phyloP scores from a whole-genome alignment of 2,797 vertebrate genomes.

The Spondyliosoma cantharus region DNA sequence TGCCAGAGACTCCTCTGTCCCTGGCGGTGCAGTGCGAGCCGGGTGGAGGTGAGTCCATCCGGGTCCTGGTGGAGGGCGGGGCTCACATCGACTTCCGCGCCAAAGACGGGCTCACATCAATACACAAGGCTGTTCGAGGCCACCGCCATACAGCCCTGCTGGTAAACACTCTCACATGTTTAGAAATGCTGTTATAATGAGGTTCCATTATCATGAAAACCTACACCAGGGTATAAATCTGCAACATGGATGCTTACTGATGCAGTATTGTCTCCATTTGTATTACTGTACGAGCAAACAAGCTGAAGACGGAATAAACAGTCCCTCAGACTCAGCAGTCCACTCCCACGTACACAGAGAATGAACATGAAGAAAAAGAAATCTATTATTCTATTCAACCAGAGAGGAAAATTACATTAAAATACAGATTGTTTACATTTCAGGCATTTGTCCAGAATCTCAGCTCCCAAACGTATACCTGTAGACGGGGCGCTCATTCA shows the following conservation, averaged over 20 bases:
- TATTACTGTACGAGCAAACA: slow-evolving; percentile 33
- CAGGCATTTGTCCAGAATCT: slow-evolving; percentile 38
- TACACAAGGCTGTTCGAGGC: slow-evolving; percentile 92
- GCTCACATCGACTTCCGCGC: slow-evolving; percentile 94
- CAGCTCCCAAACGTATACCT: slow-evolving; percentile 14
- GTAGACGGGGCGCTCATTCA: slow-evolving; percentile 22
- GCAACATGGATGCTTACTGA: slow-evolving; percentile 28
- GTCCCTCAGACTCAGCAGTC: slow-evolving; percentile 26
- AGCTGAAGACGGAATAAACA: slow-evolving; percentile 37
- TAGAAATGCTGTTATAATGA: background rate
- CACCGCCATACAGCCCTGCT: slow-evolving; percentile 91
- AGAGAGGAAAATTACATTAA: slow-evolving; percentile 4
- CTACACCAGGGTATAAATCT: background rate
- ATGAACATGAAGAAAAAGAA: slow-evolving; percentile 14
- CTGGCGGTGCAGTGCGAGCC: slow-evolving; percentile 92
- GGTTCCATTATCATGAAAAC: slow-evolving; percentile 20
- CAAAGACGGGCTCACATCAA: slow-evolving; percentile 92
- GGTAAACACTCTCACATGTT: slow-evolving; percentile 78
- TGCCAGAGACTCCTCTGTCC: slow-evolving; percentile 91
- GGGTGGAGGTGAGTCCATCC: slow-evolving; percentile 90
- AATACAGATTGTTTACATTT: slow-evolving; percentile 48
- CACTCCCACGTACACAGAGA: slow-evolving; percentile 50
- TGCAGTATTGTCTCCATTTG: slow-evolving; percentile 34
- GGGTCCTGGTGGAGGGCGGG: slow-evolving; percentile 90
- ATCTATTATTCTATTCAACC: slow-evolving; percentile 26